Evolutionary conservation across 2,888 invertebrate genomes (phyloP), one percentile per base, ranked within the genome.

Genomic region (Tetramorium bicarinatum): DNA sequence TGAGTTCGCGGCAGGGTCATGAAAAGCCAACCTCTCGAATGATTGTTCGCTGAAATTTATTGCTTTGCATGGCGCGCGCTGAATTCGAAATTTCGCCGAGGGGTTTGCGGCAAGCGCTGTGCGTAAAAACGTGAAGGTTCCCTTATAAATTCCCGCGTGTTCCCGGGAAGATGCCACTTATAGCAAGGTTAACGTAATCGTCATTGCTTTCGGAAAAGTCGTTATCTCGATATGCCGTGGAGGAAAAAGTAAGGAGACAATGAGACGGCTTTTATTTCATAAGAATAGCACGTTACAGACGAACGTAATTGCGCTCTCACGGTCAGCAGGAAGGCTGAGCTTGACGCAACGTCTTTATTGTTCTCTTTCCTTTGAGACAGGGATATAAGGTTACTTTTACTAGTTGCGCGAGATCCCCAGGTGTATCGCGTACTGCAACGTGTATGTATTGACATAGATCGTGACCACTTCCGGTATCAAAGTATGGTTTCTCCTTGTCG

Each of bases 391-490:
- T 88, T 89, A 85, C 86, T 79, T 81, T 80, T 80, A 80, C 72
- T 72, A 72, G 79, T 52, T 59, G 38, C 18, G 38, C 59, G 59
- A 44, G 29, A 74, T 13, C 79, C 21, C 79, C 85, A 72, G 76
- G 72, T 62, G 74, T 69, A 69, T 61, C 44, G 11, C 18, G 21
- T 34, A 47, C 25, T 3, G 41, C 52, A 64, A 76, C 47, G 52
- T 44, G 74, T 66, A 47, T 59, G 61, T 80, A 86, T 79, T 83
- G 79, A 76, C 83, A 49, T 54, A 82, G 87, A 56, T 76, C 79
- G 66, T 71, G 81, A 86, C 88, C 89, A 69, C 89, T 89, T 89
- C 89, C 89, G 88, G 67, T 56, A 44, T 38, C 67, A 54, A 71
- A 47, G 62, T 82, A 75, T 1, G 89, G 89, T 85, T 89, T 89